Evolutionary conservation across 2,888 invertebrate genomes (phyloP).

Genomic region (Protula sp.): DNA sequence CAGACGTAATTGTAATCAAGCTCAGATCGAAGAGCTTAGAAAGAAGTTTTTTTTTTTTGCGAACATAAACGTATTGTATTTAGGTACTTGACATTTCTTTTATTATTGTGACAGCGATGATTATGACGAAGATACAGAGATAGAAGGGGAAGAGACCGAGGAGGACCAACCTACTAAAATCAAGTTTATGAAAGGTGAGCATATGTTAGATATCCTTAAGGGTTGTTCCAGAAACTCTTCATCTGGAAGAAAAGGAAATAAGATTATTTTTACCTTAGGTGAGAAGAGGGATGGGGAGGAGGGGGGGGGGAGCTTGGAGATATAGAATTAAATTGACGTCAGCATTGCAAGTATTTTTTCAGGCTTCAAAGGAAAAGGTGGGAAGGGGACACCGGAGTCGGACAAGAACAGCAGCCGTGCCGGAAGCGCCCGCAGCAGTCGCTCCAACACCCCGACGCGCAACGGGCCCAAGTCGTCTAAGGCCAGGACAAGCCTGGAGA

Average conservation of each 20-base stretch:
- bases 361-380: background rate
- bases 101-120: constrained; percentile 1
- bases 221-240: too few relatives aligned
- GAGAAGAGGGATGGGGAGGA: too few relatives aligned
- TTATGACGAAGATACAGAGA: constrained; percentile 7
- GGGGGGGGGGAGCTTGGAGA: too few relatives aligned
- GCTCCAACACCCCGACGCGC: background rate
- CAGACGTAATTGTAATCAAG: background rate
- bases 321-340: too few relatives aligned
- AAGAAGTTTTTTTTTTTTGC: too few relatives aligned
- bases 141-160: constrained; percentile 15
- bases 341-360: too few relatives aligned
- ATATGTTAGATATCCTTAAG: too few relatives aligned
- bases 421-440: background rate
- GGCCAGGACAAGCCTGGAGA: background rate
- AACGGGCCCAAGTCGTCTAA: background rate
- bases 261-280: too few relatives aligned
- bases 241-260: too few relatives aligned
- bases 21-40: too few relatives aligned
- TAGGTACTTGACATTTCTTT: background rate
- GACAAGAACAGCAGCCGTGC: background rate
- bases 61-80: background rate
- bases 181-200: constrained; percentile 8
- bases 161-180: constrained; percentile 13
- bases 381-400: background rate